Percentiles rank a stretch among this genome's conserved stretches.
Conservation (phyloP, 2,797 vertebrate genomes). For the Dermochelys coriacea region DNA sequence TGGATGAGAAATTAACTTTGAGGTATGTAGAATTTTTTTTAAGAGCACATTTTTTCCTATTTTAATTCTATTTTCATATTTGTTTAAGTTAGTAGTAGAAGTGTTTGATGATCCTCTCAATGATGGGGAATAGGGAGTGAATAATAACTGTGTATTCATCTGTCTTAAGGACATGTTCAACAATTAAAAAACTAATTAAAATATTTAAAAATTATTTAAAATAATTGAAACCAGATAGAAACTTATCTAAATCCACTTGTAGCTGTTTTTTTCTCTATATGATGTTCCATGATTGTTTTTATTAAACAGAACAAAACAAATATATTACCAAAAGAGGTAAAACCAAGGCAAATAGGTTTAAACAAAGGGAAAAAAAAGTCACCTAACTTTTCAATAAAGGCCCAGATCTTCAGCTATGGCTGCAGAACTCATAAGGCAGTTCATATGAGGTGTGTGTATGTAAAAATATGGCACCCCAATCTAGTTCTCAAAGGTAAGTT, state of each 20-base stretch:
- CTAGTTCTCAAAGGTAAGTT: not conserved
- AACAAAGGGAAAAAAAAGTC: not conserved
- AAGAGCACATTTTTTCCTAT: not conserved
- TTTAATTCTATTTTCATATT: not conserved
- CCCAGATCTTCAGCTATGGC: not conserved
- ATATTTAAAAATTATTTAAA: not conserved
- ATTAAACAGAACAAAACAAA: not conserved
- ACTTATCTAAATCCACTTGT: not conserved
- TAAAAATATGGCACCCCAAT: not conserved
- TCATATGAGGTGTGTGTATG: not conserved
- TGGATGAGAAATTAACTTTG: not conserved
- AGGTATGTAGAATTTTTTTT: not conserved
- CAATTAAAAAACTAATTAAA: not conserved
- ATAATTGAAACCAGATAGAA: not conserved
- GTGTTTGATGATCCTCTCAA: not conserved
- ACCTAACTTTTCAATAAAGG: not conserved
- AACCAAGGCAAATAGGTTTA: not conserved
- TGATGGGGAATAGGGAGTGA: not conserved
- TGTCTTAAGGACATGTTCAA: not conserved
- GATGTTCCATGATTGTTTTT: not conserved
- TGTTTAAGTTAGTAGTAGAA: not conserved
- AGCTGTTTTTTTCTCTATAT: fast-evolving
- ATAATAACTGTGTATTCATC: not conserved
- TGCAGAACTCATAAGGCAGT: not conserved
- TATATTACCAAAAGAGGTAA: not conserved